These are phyloP conservation scores for Tetragnatha versicolor DNA, from an alignment of 1,140 invertebrate species.

Conservation along the genomic window DNA sequence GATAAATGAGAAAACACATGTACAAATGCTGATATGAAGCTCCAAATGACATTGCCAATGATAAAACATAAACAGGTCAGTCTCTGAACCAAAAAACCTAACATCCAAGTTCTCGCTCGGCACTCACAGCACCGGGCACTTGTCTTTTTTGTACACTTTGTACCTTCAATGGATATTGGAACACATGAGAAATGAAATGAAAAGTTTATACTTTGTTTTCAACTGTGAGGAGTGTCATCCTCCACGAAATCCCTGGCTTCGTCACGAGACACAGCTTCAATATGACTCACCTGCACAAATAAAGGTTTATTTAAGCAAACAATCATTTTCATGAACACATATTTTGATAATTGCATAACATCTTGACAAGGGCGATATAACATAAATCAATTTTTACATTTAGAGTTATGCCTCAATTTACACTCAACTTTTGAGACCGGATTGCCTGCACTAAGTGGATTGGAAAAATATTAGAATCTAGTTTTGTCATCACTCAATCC, in stretches of 20 bases:
- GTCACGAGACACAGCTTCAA: constrained; percentile 74
- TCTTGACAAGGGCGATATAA: no score
- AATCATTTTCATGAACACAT: no score
- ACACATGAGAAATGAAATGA: constrained; percentile 17
- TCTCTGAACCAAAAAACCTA: constrained; percentile 1
- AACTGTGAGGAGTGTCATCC: constrained; percentile 92
- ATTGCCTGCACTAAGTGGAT: no score
- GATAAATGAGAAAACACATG: constrained; percentile 42
- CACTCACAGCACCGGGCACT: constrained; percentile 20
- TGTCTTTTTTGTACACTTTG: constrained; percentile 6
- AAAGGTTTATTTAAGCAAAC: no score
- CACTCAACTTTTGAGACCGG: no score
- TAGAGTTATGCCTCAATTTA: no score
- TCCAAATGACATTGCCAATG: constrained; percentile 39
- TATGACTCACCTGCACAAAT: constrained; percentile 66
- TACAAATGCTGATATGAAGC: constrained; percentile 52
- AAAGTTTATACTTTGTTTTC: constrained; percentile 58
- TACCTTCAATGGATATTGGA: constrained; percentile 20
- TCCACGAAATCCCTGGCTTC: constrained; percentile 98
- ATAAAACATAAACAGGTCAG: not conserved
- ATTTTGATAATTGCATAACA: no score
- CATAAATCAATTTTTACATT: no score
- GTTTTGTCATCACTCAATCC: no score
- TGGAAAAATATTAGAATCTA: no score
- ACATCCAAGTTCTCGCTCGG: not conserved